Evolutionary conservation across 2,888 invertebrate genomes (phyloP), one percentile per base, ranked within the genome.

Genomic region (Caenorhabditis sp.): DNA sequence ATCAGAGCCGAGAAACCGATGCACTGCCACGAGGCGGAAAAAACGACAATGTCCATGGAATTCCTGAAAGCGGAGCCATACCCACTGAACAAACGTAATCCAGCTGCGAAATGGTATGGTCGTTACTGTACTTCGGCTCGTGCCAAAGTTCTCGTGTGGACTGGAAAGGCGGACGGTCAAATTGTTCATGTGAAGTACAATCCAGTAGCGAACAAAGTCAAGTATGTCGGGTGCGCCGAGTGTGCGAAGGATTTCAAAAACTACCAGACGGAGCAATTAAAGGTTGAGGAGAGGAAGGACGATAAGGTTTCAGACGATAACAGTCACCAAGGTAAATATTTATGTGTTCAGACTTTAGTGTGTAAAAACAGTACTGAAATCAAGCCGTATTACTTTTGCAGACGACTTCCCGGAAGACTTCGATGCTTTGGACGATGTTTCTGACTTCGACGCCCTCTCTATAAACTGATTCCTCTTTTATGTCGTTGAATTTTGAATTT

Each of bases 201-300:
- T 28, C 35, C 35, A n/a, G 6, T 35, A 2, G n/a, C 8, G 8
- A n/a, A 19, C 0, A 8, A 28, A 24, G 8, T 31, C 5, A 51
- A 10, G 1, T n/a, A 51, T 22, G 35, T 31, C 1, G 66, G 66
- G 14, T 66, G 66, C 24, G 28, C 10, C 16, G 66, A 66, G 22
- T 66, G 66, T 41, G 51, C 49, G 6, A 10, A 66, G 31, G 66
- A 66, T 14, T 24, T 22, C 31, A 51, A 35, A 47, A 66, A 51
- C 16, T 66, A 66, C 51, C 26, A 49, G n/a, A 31, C 31, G 16
- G 49, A 35, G 22, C 24, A 24, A 44, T 44, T 44, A 22, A 19
- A n/a, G 19, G 24, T 5, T 7, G 38, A 56, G 28, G 26, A 61
- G 61, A 38, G 19, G 38, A 19, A 61, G 2, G 44, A 24, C 1